These are phyloP conservation scores for Callipepla squamata DNA, from an alignment of 2,113 vertebrate species.

Conservation along the genomic window DNA sequence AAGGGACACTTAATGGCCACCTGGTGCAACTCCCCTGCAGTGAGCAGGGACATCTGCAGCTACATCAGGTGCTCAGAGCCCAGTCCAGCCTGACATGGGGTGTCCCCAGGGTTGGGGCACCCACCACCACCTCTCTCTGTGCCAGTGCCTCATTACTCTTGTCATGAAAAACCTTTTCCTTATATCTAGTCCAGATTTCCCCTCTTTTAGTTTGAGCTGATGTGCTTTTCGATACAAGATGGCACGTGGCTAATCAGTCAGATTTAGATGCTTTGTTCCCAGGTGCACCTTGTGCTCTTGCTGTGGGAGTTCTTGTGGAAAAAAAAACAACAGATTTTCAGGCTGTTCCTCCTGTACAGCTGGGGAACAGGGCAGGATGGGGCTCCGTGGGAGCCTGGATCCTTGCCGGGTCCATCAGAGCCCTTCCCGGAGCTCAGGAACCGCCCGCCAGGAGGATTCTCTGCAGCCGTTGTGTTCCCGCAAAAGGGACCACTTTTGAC, in stretches of 20 bases:
- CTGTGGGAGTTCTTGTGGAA: background rate
- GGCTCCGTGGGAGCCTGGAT: background rate
- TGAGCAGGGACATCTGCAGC: too few relatives aligned
- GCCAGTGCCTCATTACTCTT: too few relatives aligned
- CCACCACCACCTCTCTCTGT: too few relatives aligned
- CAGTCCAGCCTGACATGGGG: too few relatives aligned
- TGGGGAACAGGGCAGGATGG: background rate
- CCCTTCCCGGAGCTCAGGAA: background rate
- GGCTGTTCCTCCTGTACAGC: background rate
- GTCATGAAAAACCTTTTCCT: too few relatives aligned
- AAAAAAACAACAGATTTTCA: background rate
- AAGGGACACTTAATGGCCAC: too few relatives aligned
- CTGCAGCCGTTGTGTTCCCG: background rate
- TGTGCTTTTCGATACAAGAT: background rate
- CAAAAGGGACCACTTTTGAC: background rate
- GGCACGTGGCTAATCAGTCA: accelerated
- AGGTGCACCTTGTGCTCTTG: accelerated
- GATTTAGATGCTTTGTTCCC: background rate
- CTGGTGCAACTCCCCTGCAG: too few relatives aligned
- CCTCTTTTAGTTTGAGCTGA: too few relatives aligned
- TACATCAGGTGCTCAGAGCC: too few relatives aligned
- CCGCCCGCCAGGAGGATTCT: background rate
- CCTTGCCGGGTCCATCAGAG: background rate
- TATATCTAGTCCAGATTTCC: too few relatives aligned
- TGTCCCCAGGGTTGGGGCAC: too few relatives aligned